phyloP scores from a whole-genome alignment of 2,113 vertebrate genomes.

The Siniperca knerii region DNA sequence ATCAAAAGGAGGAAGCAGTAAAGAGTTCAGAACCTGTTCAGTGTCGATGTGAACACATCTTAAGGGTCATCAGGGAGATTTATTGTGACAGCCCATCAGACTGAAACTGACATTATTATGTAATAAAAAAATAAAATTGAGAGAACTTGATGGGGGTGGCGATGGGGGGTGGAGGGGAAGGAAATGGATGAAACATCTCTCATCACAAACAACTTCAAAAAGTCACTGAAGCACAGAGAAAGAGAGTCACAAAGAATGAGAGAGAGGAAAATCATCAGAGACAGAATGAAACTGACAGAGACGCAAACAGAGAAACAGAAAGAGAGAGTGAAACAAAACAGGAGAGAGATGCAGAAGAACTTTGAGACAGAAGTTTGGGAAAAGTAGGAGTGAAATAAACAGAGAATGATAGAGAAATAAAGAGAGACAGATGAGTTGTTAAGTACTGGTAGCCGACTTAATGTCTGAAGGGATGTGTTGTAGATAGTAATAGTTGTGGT shows the following conservation, averaged over 20 bases:
- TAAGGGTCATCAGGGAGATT: conserved; percentile 18
- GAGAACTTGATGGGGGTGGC: neutral
- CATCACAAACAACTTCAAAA: conserved; percentile 54
- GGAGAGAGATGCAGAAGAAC: conserved; percentile 6
- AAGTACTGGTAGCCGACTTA: neutral
- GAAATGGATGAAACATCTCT: conserved; percentile 31
- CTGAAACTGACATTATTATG: conserved; percentile 26
- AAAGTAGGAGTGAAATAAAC: neutral
- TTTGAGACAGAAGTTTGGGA: conserved; percentile 3
- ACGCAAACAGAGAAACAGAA: conserved; percentile 18
- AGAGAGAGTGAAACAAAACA: conserved; percentile 23
- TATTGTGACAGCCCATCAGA: conserved; percentile 36
- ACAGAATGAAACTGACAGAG: conserved; percentile 39
- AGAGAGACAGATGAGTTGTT: conserved; percentile 1
- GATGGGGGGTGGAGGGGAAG: neutral
- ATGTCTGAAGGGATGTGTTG: neutral
- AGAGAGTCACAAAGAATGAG: conserved; percentile 36
- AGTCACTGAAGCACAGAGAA: conserved; percentile 32
- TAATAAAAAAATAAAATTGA: neutral
- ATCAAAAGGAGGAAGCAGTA: conserved; percentile 36
- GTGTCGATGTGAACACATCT: conserved; percentile 7
- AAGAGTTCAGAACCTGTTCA: conserved; percentile 30
- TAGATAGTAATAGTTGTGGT: neutral
- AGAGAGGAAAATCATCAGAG: conserved; percentile 45
- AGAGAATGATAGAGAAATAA: neutral